These are phyloP conservation scores for Zaprionus nigranus DNA, from an alignment of 1,140 invertebrate genomes.

Conservation along the genomic window DNA sequence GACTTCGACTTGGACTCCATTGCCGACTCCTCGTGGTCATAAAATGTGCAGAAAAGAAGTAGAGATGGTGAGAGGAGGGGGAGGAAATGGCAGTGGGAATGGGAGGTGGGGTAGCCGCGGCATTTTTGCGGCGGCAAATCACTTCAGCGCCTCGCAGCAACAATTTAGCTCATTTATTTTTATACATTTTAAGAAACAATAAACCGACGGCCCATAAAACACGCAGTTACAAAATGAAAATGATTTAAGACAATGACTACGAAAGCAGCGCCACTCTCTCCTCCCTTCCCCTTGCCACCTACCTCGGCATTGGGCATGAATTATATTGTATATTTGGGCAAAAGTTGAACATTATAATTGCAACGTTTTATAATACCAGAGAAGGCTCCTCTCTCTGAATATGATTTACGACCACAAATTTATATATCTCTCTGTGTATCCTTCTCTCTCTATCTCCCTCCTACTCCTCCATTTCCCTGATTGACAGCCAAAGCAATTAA, in stretches of 20 bases:
- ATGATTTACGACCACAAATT: slow-evolving; percentile 32
- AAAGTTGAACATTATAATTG: slow-evolving; percentile 59
- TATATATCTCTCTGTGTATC: background rate
- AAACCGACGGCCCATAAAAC: slow-evolving; percentile 81
- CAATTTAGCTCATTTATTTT: slow-evolving; percentile 76
- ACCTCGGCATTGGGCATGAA: slow-evolving; percentile 22
- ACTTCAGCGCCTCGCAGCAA: slow-evolving; percentile 52
- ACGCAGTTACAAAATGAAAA: slow-evolving; percentile 81
- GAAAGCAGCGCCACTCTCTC: background rate
- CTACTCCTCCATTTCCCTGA: background rate
- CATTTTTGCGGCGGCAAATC: slow-evolving; percentile 63
- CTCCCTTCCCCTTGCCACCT: background rate
- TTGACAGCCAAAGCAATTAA: slow-evolving; percentile 7
- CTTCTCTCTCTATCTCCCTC: background rate
- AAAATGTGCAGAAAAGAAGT: slow-evolving; percentile 43
- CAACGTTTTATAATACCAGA: slow-evolving; percentile 54
- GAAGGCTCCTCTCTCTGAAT: slow-evolving; percentile 8
- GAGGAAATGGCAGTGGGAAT: background rate
- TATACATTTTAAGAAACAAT: slow-evolving; percentile 82
- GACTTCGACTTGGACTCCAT: slow-evolving; percentile 1
- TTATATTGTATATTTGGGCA: slow-evolving; percentile 42
- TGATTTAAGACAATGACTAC: slow-evolving; percentile 69
- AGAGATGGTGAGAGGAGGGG: background rate
- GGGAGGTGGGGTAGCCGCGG: background rate
- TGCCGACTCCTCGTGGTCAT: slow-evolving; percentile 41